Base-by-base conservation (phyloP, 2,888 invertebrate species). In the Oegoconia quadripuncta region DNA sequence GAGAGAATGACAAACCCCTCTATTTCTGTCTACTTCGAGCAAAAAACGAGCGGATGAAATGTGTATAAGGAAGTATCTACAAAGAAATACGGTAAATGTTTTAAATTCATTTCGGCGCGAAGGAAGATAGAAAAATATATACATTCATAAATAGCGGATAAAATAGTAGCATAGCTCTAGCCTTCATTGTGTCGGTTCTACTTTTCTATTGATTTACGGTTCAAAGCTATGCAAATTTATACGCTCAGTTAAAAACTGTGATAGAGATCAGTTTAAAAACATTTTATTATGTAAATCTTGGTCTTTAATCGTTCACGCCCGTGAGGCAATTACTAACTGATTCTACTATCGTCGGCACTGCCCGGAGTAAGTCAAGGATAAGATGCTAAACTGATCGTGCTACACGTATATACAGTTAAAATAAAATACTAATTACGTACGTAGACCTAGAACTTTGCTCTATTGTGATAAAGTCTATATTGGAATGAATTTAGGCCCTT, bases 291-390 rank as follows among this genome's bases (percentile, higher is more conserved):
- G 56, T 43, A 49, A 59, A 69, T 64, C 45, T 38, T 34, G 42
- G 40, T 57, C 54, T 58, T 50, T 57, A 61, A 67, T 55, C 41
- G 47, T 58, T 64, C 46, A 62, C 60, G 59, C 63, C 59, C 50
- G 48, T 51, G 50, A 46, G 52, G 45, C 62, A 67, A 71, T 72
- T 72, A 64, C 57, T 55, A 54, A 53, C 45, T 57, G n/a, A 30
- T 26, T 26, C 16, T 62, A 61, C 61, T 68, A 57, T 60, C 51
- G 52, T 58, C 64, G 65, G 69, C 72, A 75, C 63, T 66, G 61
- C 67, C 69, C 59, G 58, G 58, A 78, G 71, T 78, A 65, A 79
- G 79, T 72, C 78, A 81, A 81, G 81, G 80, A 54, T 66, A 60
- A 67, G 67, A 75, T 72, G 72, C 54, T 59, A 64, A 72, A 54